Evolutionary conservation across 2,888 invertebrate species (phyloP).

Genomic region (Aphrophora alni): DNA sequence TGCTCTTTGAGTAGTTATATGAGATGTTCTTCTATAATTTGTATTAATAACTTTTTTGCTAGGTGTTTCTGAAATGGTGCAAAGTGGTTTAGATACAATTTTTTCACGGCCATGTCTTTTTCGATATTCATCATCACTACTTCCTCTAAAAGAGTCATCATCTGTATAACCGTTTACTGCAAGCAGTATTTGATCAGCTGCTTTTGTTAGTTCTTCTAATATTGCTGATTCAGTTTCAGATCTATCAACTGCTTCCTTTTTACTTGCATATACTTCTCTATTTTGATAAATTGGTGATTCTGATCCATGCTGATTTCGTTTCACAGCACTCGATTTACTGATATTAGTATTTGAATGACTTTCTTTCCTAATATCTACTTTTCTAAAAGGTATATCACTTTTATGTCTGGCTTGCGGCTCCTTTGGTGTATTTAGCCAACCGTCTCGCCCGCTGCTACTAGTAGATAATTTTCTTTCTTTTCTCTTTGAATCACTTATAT

Average conservation of each 20-base stretch:
- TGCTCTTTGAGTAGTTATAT: background rate
- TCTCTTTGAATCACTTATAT: constrained; percentile 14
- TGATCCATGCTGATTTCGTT: constrained; percentile 16
- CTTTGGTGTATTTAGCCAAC: constrained; percentile 49
- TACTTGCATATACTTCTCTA: constrained; percentile 31
- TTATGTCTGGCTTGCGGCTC: constrained; percentile 36
- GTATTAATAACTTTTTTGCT: constrained; percentile 21
- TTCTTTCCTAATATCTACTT: constrained; percentile 20
- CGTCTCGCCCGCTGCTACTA: constrained; percentile 45
- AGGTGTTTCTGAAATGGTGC: constrained; percentile 46
- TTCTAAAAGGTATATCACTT: constrained; percentile 15
- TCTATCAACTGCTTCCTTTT: constrained; percentile 28
- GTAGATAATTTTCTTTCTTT: constrained; percentile 32
- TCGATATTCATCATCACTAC: constrained; percentile 55
- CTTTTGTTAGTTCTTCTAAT: constrained; percentile 64
- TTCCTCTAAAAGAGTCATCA: constrained; percentile 56
- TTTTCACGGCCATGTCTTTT: constrained; percentile 52
- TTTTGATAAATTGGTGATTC: constrained; percentile 41
- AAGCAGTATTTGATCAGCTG: constrained; percentile 66
- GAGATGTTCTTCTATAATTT: constrained; percentile 6
- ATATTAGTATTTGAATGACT: background rate
- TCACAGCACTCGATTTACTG: background rate
- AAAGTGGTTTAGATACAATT: constrained; percentile 36
- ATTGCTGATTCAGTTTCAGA: constrained; percentile 53
- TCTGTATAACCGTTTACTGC: constrained; percentile 63